Percentiles rank a stretch among this genome's conserved stretches.
These are phyloP conservation scores for Piscicola geometra DNA, from an alignment of 2,888 invertebrate species.

Conservation along the genomic window DNA sequence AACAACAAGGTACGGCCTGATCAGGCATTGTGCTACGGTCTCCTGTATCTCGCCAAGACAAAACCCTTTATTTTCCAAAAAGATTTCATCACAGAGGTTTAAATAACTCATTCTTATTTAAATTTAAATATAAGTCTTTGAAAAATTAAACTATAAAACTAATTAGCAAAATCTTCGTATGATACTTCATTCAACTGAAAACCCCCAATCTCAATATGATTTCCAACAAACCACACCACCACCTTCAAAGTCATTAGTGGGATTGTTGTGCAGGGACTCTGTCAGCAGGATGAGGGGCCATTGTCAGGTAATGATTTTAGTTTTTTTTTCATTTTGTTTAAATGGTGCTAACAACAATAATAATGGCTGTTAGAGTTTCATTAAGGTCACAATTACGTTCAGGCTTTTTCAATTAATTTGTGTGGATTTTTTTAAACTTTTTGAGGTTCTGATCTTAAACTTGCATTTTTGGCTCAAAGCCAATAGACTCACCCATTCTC, in stretches of 20 bases:
- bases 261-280: too few species aligned
- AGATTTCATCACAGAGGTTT: slow-evolving; percentile 58
- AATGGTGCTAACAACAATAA: too few species aligned
- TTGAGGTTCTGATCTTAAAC: background rate
- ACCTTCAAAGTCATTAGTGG: too few species aligned
- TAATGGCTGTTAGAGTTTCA: too few species aligned
- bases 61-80: slow-evolving; percentile 63
- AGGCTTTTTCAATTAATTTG: too few species aligned
- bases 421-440: background rate
- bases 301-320: too few species aligned
- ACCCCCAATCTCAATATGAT: too few species aligned
- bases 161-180: background rate
- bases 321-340: too few species aligned
- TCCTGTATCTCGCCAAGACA: slow-evolving; percentile 75
- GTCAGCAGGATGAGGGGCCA: too few species aligned
- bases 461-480: slow-evolving; percentile 18
- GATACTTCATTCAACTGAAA: too few species aligned
- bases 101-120: slow-evolving; percentile 2
- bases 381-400: too few species aligned
- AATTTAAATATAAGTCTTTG: slow-evolving; percentile 7
- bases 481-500: background rate
- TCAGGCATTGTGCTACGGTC: slow-evolving; percentile 69
- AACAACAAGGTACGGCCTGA: slow-evolving; percentile 78
- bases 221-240: too few species aligned
- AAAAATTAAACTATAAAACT: background rate